These are phyloP conservation scores for Enoplolaimus lenunculus DNA, from an alignment of 2,888 invertebrate species.

Conservation along the genomic window DNA sequence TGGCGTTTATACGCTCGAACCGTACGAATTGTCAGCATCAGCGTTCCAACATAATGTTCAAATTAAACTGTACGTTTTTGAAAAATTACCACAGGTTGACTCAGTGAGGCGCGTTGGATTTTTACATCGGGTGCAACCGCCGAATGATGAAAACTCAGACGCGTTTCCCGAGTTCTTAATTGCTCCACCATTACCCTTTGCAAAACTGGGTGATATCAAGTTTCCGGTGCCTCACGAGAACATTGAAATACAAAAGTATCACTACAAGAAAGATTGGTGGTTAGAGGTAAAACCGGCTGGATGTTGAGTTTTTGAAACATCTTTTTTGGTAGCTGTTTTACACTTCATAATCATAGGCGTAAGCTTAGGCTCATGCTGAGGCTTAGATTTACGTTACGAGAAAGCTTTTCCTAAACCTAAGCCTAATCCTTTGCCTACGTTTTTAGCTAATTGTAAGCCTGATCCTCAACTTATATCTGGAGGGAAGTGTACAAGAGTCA, in stretches of 20 bases:
- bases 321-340: too few relatives aligned
- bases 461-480: too few relatives aligned
- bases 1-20: slow-evolving; percentile 46
- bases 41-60: neutral
- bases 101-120: slow-evolving; percentile 47
- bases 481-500: too few relatives aligned
- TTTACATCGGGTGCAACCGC: slow-evolving; percentile 48
- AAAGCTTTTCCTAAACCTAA: too few relatives aligned
- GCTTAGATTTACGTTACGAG: too few relatives aligned
- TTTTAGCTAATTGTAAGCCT: too few relatives aligned
- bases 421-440: too few relatives aligned
- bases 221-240: slow-evolving; percentile 50
- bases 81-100: slow-evolving; percentile 45
- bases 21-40: neutral
- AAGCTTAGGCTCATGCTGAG: too few relatives aligned
- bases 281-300: slow-evolving; percentile 28
- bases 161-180: slow-evolving; percentile 48
- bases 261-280: slow-evolving; percentile 52
- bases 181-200: slow-evolving; percentile 45
- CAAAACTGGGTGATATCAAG: slow-evolving; percentile 45
- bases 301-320: too few relatives aligned
- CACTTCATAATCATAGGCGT: too few relatives aligned
- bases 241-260: slow-evolving; percentile 51
- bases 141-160: slow-evolving; percentile 44
- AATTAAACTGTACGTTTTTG: slow-evolving; percentile 48